Evolutionary conservation across 1,140 invertebrate genomes (phyloP), one percentile per base, ranked within the genome.

Genomic region (Centruroides vittatus): DNA sequence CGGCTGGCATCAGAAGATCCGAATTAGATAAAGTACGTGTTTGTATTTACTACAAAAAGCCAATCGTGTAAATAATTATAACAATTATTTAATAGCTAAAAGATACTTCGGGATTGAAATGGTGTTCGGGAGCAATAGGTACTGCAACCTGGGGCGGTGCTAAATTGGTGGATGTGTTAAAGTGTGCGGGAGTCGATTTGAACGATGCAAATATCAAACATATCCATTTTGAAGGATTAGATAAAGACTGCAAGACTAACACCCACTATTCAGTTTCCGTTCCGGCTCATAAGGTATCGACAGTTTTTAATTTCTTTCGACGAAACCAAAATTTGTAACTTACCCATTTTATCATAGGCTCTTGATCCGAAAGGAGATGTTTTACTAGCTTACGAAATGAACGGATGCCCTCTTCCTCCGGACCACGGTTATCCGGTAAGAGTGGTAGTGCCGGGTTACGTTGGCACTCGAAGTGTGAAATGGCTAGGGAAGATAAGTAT

Each of bases 111-210:
- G 96, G 96, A 51, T 77, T 98, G 9, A 85, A n/a, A n/a, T n/a
- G n/a, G n/a, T n/a, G n/a, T n/a, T n/a, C n/a, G n/a, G n/a, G n/a
- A n/a, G n/a, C n/a, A n/a, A n/a, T n/a, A n/a, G n/a, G n/a, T n/a
- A n/a, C n/a, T n/a, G n/a, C n/a, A n/a, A n/a, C n/a, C n/a, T 99
- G 93, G 93, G 79, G 82, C 51, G 96, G 96, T n/a, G 86, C 82
- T n/a, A 74, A 78, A 57, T 75, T 96, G 1, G 77, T 79, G 62
- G 92, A 95, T 75, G 74, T 93, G 52, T 73, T 93, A 8, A 69
- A 76, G 65, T 73, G 76, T 61, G 78, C 82, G 65, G 84, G 83
- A 3, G 77, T 89, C 4, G 70, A 74, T 7, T 61, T 75, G 35
- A 75, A 84, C 66, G 77, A 84, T 61, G 73, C 84, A 3, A 75